Evolutionary conservation across 2,113 vertebrate species (phyloP).

Genomic region (Riparia riparia): DNA sequence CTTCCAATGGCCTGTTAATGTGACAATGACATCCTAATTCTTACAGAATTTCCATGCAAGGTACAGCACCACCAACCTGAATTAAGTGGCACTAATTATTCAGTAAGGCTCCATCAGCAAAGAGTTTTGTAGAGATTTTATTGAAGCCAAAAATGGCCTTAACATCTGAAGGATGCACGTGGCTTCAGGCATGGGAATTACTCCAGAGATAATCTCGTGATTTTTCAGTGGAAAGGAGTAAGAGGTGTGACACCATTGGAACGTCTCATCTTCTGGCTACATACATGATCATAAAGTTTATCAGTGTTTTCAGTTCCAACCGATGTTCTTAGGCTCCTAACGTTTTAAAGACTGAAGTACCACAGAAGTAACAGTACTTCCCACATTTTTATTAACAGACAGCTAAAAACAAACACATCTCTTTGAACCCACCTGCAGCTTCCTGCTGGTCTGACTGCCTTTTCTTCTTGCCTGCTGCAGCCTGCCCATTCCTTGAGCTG

Average conservation of each 20-base stretch:
- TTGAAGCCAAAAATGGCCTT: background rate
- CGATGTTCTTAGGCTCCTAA: background rate
- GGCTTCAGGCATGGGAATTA: background rate
- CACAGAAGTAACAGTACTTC: background rate
- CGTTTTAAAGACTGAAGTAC: background rate
- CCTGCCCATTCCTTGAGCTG: conserved; percentile 81
- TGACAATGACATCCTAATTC: background rate
- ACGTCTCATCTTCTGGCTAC: background rate
- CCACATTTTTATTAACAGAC: background rate
- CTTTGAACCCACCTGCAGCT: conserved; percentile 81
- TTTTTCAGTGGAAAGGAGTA: background rate
- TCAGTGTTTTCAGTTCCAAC: background rate
- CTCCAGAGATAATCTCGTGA: background rate
- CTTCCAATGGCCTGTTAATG: background rate
- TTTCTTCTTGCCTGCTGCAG: conserved; percentile 74
- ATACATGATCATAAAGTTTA: fast-evolving
- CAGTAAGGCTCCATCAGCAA: background rate
- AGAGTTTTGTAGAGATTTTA: background rate
- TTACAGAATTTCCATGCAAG: background rate
- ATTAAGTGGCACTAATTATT: background rate
- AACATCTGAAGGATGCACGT: background rate
- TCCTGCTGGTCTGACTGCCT: conserved; percentile 65
- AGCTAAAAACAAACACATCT: background rate
- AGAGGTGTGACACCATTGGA: background rate
- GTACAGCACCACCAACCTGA: background rate